Evolutionary conservation across 1,140 invertebrate species (phyloP).

Genomic region (Myzus persicae): DNA sequence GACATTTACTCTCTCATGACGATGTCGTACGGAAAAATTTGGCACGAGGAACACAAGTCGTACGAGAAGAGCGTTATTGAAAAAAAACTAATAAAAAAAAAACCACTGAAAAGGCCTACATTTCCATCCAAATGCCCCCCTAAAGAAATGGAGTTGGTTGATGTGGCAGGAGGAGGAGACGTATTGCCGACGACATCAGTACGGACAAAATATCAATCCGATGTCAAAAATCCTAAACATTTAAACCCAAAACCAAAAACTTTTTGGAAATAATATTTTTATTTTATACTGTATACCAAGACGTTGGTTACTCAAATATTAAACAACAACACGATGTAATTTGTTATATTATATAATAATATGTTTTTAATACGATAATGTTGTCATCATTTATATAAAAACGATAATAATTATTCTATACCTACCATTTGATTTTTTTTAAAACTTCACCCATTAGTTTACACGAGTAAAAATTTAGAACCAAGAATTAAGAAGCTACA

Average conservation of each 20-base stretch:
- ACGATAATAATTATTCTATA: neutral
- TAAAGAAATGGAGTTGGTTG: neutral
- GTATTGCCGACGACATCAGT: no score
- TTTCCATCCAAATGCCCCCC: neutral
- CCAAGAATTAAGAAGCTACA: neutral
- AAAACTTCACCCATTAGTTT: neutral
- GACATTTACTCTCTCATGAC: neutral
- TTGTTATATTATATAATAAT: neutral
- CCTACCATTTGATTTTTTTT: neutral
- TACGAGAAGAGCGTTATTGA: neutral
- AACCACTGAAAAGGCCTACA: neutral
- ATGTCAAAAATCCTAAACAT: neutral
- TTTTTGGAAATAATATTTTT: slow-evolving; percentile 18
- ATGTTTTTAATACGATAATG: neutral
- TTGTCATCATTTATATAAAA: neutral
- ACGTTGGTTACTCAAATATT: neutral
- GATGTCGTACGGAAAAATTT: slow-evolving; percentile 40
- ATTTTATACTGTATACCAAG: neutral
- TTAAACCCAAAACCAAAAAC: neutral
- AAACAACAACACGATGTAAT: neutral
- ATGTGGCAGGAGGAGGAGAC: neutral
- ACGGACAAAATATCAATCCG: neutral
- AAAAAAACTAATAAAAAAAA: neutral
- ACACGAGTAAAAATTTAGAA: neutral
- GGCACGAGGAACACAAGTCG: neutral